Conservation (phyloP, 2,888 invertebrate species). For the Pollenia labialis region DNA sequence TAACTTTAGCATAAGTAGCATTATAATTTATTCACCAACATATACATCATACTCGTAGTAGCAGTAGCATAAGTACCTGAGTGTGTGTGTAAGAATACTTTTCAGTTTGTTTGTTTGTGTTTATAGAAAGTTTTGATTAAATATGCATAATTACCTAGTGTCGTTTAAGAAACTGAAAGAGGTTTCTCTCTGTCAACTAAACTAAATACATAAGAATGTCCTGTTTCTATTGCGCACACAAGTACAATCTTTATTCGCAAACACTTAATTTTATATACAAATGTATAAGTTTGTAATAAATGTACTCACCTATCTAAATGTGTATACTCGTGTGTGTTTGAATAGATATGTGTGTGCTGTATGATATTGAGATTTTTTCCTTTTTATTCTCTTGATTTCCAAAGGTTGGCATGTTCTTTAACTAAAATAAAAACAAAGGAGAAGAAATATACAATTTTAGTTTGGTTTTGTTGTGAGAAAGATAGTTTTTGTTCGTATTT, state of each 20-base stretch:
- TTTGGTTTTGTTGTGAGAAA: slow-evolving; percentile 19
- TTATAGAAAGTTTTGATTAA: slow-evolving; percentile 78
- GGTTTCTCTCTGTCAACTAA: slow-evolving; percentile 55
- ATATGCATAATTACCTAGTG: slow-evolving; percentile 82
- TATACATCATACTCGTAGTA: neutral
- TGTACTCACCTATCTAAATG: neutral
- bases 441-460: slow-evolving; percentile 51
- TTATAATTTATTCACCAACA: slow-evolving; percentile 46
- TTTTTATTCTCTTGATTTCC: slow-evolving; percentile 10
- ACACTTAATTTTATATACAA: slow-evolving; percentile 31
- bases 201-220: slow-evolving; percentile 60
- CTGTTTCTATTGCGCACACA: slow-evolving; percentile 53
- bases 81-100: slow-evolving; percentile 13
- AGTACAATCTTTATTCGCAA: slow-evolving; percentile 31
- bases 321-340: neutral
- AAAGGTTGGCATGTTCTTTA: slow-evolving; percentile 45
- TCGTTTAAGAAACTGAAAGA: slow-evolving; percentile 61
- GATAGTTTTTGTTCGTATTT: slow-evolving; percentile 49
- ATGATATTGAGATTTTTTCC: slow-evolving; percentile 21
- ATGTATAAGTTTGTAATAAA: neutral
- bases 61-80: neutral
- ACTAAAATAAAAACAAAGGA: slow-evolving; percentile 58
- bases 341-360: slow-evolving; percentile 22
- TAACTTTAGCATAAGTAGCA: slow-evolving; percentile 60
- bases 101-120: slow-evolving; percentile 41